Evolutionary conservation across 1,140 invertebrate genomes (phyloP).

Genomic region (Ceratina australensis): DNA sequence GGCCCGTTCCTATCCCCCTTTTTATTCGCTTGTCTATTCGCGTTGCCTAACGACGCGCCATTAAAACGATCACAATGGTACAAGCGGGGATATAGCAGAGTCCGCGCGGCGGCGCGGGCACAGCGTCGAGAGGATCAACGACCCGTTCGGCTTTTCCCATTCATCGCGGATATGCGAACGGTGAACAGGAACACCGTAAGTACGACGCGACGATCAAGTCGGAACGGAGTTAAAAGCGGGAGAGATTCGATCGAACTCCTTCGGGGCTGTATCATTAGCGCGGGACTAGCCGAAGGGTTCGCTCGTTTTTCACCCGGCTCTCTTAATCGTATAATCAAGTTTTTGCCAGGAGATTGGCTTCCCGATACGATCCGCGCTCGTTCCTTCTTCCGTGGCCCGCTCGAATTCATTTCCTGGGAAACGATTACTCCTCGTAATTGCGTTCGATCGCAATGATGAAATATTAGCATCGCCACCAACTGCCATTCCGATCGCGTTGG

Average conservation of each 20-base stretch:
- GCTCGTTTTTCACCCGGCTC: background rate
- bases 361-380: background rate
- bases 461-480: too few relatives aligned
- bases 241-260: conserved; percentile 35
- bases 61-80: conserved; percentile 27
- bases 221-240: conserved; percentile 26
- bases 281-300: conserved; percentile 1
- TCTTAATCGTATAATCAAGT: conserved; percentile 46
- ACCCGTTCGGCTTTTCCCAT: conserved; percentile 79
- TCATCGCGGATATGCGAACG: conserved; percentile 20
- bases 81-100: background rate
- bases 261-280: conserved; percentile 41
- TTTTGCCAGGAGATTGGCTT: conserved; percentile 38
- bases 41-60: conserved; percentile 18
- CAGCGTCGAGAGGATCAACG: conserved; percentile 79
- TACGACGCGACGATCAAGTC: background rate
- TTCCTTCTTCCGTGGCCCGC: background rate
- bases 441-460: too few relatives aligned
- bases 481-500: too few relatives aligned
- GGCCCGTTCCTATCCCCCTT: conserved; percentile 13
- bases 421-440: background rate
- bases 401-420: background rate
- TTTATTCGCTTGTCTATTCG: conserved; percentile 73
- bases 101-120: background rate
- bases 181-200: conserved; percentile 10